These are phyloP conservation scores for Dione juno DNA, from an alignment of 2,888 invertebrate genomes.

Conservation along the genomic window DNA sequence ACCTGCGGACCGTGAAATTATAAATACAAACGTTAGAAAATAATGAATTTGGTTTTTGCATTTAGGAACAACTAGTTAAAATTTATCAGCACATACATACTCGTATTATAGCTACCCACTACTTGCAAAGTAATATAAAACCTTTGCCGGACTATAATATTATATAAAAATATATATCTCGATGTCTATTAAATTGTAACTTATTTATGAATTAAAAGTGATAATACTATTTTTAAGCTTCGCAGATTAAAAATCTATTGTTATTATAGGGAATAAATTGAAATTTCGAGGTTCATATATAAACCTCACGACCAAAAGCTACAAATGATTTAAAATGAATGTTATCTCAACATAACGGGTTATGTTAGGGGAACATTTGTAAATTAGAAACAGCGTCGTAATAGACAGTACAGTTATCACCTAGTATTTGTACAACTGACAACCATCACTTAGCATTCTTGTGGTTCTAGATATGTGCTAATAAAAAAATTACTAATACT, in stretches of 20 bases:
- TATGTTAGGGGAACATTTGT: constrained; percentile 23
- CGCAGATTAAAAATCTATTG: no score
- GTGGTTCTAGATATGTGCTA: constrained; percentile 5
- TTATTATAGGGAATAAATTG: no score
- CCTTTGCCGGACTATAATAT: no score
- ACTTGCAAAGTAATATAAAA: no score
- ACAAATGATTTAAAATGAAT: neutral
- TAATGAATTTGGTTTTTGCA: neutral
- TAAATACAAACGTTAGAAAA: neutral
- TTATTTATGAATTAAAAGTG: no score
- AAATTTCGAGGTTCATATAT: no score
- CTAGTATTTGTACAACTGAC: constrained; percentile 23
- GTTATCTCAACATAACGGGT: constrained; percentile 34
- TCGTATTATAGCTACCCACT: no score
- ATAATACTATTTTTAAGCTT: no score
- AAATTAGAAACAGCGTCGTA: constrained; percentile 43
- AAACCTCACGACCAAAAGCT: neutral
- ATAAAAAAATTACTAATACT: neutral
- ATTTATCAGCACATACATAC: no score
- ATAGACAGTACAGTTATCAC: constrained; percentile 41
- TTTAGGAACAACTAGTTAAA: neutral
- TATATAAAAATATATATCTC: no score
- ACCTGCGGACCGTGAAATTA: constrained; percentile 13
- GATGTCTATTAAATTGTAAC: no score
- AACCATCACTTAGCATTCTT: constrained; percentile 24